A percentile compares a stretch with the other conserved stretches of the same genome.
phyloP scores from a whole-genome alignment of 2,113 vertebrate species.

The Phylloscopus trochiloides region DNA sequence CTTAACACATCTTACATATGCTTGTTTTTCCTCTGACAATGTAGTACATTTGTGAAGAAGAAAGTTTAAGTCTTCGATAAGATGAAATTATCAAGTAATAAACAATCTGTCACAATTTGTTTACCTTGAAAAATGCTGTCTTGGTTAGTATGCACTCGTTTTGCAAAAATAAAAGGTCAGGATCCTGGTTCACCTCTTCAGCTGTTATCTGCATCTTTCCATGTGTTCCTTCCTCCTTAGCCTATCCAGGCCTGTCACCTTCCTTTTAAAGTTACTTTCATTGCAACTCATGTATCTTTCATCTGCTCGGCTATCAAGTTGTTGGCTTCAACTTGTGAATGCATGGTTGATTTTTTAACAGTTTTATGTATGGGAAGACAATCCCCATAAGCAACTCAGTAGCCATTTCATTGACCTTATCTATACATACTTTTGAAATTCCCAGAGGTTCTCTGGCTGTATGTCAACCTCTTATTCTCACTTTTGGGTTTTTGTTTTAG shows the following conservation, averaged over 20 bases:
- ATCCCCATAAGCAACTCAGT: not conserved
- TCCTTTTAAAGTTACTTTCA: not conserved
- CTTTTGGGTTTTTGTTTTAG: not conserved
- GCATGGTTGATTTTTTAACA: not conserved
- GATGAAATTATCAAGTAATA: not conserved
- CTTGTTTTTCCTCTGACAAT: not conserved
- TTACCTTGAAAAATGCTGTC: not conserved
- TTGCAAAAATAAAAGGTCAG: not conserved
- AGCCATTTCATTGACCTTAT: not conserved
- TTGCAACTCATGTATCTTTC: not conserved
- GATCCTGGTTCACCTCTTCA: not conserved
- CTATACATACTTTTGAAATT: not conserved
- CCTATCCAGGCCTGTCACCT: not conserved
- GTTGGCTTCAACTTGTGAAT: not conserved
- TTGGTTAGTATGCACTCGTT: not conserved
- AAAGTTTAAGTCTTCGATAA: not conserved
- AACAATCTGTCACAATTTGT: not conserved
- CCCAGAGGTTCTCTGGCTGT: not conserved
- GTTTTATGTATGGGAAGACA: not conserved
- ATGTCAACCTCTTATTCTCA: not conserved
- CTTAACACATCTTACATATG: not conserved
- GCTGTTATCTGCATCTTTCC: not conserved
- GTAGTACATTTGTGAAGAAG: not conserved
- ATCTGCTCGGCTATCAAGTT: not conserved
- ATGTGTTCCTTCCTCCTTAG: not conserved